Evolutionary conservation across 2,113 vertebrate genomes (phyloP).

Genomic region (Dasypus novemcinctus): DNA sequence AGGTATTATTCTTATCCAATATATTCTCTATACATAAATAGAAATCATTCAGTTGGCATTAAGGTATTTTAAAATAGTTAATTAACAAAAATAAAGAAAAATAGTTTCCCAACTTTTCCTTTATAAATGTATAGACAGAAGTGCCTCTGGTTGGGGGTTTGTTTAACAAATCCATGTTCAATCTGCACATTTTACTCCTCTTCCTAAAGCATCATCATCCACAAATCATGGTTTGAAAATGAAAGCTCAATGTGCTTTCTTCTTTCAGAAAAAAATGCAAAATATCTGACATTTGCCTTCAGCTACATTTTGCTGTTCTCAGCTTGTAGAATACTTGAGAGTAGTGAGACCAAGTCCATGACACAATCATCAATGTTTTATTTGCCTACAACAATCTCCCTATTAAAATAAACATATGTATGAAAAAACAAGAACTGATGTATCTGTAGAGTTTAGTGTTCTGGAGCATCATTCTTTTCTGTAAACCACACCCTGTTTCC

Average conservation of each 20-base stretch:
- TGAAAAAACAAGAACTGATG: background rate
- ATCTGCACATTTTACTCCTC: background rate
- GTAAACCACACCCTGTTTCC: background rate
- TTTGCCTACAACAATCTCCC: background rate
- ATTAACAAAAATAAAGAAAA: background rate
- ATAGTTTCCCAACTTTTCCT: background rate
- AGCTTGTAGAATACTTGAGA: background rate
- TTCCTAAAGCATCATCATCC: background rate
- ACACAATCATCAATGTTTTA: background rate
- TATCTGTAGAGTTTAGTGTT: background rate
- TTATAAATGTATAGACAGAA: background rate
- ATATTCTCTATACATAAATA: background rate
- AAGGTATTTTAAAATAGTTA: background rate
- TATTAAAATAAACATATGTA: background rate
- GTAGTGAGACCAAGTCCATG: background rate
- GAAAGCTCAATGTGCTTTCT: background rate
- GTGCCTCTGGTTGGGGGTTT: background rate
- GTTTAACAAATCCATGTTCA: background rate
- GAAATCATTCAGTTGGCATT: background rate
- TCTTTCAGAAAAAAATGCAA: background rate
- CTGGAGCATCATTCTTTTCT: background rate
- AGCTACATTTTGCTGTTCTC: background rate
- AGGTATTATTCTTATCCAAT: background rate
- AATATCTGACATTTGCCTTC: background rate
- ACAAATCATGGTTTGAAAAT: background rate